A percentile compares a stretch with the other conserved stretches of the same genome.
Conservation (phyloP, 64 coral and sea anemone genomes). For the Actinia equina region DNA sequence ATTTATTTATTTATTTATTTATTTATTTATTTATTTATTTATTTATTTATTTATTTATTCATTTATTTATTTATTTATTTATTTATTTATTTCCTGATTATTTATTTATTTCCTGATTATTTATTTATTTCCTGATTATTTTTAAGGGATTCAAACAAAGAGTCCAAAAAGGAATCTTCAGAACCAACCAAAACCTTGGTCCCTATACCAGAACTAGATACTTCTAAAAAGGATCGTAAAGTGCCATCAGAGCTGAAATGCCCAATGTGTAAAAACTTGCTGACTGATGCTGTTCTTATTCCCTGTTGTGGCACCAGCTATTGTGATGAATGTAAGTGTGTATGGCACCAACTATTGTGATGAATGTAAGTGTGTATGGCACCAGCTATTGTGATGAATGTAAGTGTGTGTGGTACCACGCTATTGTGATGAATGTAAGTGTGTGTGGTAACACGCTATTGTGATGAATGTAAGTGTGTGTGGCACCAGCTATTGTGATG, state of each 20-base stretch:
- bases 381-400: too few relatives aligned
- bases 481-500: too few relatives aligned
- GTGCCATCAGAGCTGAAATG: constrained; percentile 86
- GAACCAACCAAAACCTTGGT: constrained; percentile 18
- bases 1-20: not conserved
- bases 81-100: too few relatives aligned
- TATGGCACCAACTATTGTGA: not conserved
- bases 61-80: too few relatives aligned
- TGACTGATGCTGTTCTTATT: constrained; percentile 91
- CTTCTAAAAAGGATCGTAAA: constrained; percentile 21
- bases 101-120: too few relatives aligned
- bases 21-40: not conserved
- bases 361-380: too few relatives aligned
- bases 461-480: too few relatives aligned
- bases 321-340: constrained; percentile 95
- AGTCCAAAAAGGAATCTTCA: constrained; percentile 50
- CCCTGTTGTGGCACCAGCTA: constrained; percentile 98
- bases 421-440: too few relatives aligned
- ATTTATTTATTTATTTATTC: too few relatives aligned
- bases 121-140: not conserved
- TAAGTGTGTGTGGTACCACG: too few relatives aligned
- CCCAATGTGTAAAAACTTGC: constrained; percentile 76
- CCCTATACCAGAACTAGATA: constrained; percentile 10
- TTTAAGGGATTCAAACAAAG: constrained; percentile 47
- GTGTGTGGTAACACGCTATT: too few relatives aligned